phyloP scores from a whole-genome alignment of 2,888 invertebrate species.

The Cheilosia variabilis region DNA sequence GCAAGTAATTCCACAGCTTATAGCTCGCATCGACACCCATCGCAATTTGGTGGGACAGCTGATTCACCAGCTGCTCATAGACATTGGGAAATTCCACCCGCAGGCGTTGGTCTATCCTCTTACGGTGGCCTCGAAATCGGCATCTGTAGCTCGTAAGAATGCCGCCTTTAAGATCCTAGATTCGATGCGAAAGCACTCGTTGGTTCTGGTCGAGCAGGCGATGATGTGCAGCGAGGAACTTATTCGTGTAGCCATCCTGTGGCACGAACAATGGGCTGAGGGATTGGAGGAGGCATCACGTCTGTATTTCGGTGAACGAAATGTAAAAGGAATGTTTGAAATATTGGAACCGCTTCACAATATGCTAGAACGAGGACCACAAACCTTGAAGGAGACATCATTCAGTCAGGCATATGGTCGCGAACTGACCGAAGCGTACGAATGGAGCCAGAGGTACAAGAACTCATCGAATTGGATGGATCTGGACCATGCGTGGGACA shows the following conservation, averaged over 20 bases:
- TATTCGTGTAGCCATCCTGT: constrained; percentile 98
- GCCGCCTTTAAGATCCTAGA: constrained; percentile 98
- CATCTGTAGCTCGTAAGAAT: constrained; percentile 91
- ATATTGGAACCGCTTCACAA: constrained; percentile 97
- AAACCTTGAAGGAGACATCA: constrained; percentile 97
- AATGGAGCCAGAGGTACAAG: constrained; percentile 97
- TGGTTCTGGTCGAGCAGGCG: constrained; percentile 96
- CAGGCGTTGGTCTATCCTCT: constrained; percentile 98
- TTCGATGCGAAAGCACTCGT: constrained; percentile 97
- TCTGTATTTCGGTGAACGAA: constrained; percentile 97
- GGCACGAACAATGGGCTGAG: constrained; percentile 99
- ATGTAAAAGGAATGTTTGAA: constrained; percentile 98
- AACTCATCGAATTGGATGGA: constrained; percentile 94
- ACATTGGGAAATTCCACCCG: constrained; percentile 98
- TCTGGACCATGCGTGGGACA: constrained; percentile 99
- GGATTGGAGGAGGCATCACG: constrained; percentile 97
- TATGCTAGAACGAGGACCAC: constrained; percentile 96
- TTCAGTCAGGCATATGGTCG: constrained; percentile 98
- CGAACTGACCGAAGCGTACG: constrained; percentile 96
- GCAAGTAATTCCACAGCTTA: constrained; percentile 99
- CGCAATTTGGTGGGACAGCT: constrained; percentile 93
- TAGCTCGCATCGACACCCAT: constrained; percentile 98
- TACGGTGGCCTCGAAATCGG: constrained; percentile 98
- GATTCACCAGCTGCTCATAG: constrained; percentile 96
- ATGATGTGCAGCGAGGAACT: constrained; percentile 98